phyloP scores from a whole-genome alignment of 2,797 vertebrate species.

The Cyclura pinguis region DNA sequence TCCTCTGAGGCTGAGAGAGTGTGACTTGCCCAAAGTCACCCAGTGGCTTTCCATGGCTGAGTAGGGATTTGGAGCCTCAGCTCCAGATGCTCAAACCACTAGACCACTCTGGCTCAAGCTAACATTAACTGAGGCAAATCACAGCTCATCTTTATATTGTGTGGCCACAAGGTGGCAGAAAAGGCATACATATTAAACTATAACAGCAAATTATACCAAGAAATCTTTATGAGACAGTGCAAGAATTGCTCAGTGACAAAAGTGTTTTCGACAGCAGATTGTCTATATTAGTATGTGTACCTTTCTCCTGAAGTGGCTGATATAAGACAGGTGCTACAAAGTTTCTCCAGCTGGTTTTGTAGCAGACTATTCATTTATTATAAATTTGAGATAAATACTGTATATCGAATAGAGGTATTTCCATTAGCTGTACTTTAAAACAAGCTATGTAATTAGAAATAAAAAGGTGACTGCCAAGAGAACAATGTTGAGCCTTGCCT shows the following conservation, averaged over 20 bases:
- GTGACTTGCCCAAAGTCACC: too few relatives aligned
- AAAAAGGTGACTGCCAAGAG: conserved; percentile 34
- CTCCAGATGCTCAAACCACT: too few relatives aligned
- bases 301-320: conserved; percentile 34
- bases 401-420: conserved; percentile 33
- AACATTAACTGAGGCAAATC: not conserved
- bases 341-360: conserved; percentile 24
- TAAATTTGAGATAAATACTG: conserved; percentile 31
- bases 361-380: not conserved
- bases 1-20: too few relatives aligned
- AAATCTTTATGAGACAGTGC: not conserved
- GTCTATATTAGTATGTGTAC: conserved; percentile 36
- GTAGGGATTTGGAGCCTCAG: too few relatives aligned
- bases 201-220: not conserved
- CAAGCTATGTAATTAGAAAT: conserved; percentile 32
- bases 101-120: not conserved
- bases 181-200: conserved; percentile 22
- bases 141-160: conserved; percentile 26
- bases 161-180: conserved; percentile 75
- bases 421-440: conserved; percentile 16
- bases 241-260: conserved; percentile 15
- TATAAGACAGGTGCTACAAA: conserved; percentile 12
- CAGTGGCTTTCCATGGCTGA: too few relatives aligned
- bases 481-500: not conserved
- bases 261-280: conserved; percentile 45